Conservation (phyloP, 2,797 vertebrate genomes). For the Tragopan temminckii region DNA sequence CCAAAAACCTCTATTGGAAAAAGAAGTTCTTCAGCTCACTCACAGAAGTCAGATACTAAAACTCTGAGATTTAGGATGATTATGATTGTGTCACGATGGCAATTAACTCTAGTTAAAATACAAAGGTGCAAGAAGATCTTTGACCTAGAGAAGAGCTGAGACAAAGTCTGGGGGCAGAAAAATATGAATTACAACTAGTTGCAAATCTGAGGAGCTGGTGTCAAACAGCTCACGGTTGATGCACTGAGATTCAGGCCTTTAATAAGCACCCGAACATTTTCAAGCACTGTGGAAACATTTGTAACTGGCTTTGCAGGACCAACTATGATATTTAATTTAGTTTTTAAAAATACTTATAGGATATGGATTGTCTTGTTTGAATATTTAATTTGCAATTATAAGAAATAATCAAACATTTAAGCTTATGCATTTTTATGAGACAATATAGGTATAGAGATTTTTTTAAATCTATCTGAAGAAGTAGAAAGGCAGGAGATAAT, state of each 20-base stretch:
- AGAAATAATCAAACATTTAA: slow-evolving; percentile 69
- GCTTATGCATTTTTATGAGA: slow-evolving; percentile 61
- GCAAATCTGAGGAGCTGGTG: background rate
- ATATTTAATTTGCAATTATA: slow-evolving; percentile 63
- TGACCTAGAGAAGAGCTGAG: background rate
- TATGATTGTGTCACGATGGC: background rate
- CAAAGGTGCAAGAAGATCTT: background rate
- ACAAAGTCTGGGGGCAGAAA: background rate
- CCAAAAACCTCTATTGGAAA: background rate
- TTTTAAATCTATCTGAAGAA: slow-evolving; percentile 31
- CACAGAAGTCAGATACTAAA: background rate
- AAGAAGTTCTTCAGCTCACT: background rate
- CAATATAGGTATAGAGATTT: background rate
- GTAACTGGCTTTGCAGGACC: background rate
- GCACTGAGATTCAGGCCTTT: background rate
- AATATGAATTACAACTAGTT: background rate
- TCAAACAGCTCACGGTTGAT: background rate
- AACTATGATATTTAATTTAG: slow-evolving; percentile 22
- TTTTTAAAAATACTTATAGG: slow-evolving; percentile 40
- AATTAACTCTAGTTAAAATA: background rate
- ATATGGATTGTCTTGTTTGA: slow-evolving; percentile 52
- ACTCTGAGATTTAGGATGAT: background rate
- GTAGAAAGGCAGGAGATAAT: slow-evolving; percentile 46
- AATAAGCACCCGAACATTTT: background rate
- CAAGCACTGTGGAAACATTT: background rate